Conservation (phyloP, 2,113 vertebrate species). For the Perccottus glenii region DNA sequence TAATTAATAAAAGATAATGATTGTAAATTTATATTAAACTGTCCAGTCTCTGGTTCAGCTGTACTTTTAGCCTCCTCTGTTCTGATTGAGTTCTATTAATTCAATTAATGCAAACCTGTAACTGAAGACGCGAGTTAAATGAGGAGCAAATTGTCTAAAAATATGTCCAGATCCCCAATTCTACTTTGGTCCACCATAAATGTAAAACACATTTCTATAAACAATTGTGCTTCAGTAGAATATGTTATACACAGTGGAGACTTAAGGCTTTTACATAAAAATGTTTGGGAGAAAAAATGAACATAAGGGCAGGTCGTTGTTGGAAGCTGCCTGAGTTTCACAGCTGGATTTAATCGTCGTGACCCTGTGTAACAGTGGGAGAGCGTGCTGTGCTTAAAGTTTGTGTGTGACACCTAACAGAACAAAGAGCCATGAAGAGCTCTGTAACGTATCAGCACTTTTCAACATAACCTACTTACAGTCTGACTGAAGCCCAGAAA, state of each 20-base stretch:
- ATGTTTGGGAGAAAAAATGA: conserved; percentile 23
- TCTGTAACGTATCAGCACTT: neutral
- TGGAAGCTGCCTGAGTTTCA: conserved; percentile 12
- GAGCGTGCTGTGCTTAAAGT: conserved; percentile 16
- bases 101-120: too few species aligned
- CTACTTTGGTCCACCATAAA: too few species aligned
- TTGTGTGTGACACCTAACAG: conserved; percentile 6
- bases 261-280: conserved; percentile 25
- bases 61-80: too few species aligned
- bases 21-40: too few species aligned
- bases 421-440: neutral
- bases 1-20: too few species aligned
- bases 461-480: conserved; percentile 57
- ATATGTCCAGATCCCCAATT: too few species aligned
- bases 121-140: too few species aligned
- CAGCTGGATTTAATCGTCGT: conserved; percentile 45
- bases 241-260: conserved; percentile 19
- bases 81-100: too few species aligned
- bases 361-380: conserved; percentile 1
- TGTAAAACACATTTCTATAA: too few species aligned
- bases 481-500: conserved; percentile 18
- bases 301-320: conserved; percentile 28
- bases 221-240: neutral
- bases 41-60: too few species aligned
- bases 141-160: too few species aligned